Base-by-base conservation (phyloP, 2,797 vertebrate species). In the Pyrocephalus nanus region DNA sequence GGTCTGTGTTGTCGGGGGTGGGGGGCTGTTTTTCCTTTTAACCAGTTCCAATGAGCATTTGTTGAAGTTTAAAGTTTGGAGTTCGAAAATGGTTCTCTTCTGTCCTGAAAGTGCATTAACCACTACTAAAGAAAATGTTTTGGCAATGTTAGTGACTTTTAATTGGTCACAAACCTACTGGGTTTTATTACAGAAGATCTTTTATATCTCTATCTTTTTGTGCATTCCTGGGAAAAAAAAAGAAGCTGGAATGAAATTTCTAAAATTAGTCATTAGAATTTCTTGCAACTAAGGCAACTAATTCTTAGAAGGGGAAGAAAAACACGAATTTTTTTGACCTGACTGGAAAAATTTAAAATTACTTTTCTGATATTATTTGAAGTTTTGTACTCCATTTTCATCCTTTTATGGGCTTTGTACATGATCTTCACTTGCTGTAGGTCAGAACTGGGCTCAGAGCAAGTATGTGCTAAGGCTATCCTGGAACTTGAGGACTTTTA, bases 61-160 rank as follows among this genome's bases (percentile, higher is more conserved):
- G 84, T 88, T 94, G 87, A 87, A 91, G 45, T 93, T 88, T 94
- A 84, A 97, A 96, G 20, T 90, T 75, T 82, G 93, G 88, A 77
- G 25, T 96, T 88, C 94, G 84, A 95, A 96, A 96, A 74, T 91
- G 92, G 57, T 93, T 97, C 57, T 93, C 25, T 92, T 96, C 76
- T 95, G 34, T 79, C 53, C 79, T 96, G 57, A 89, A 95, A 95
- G 84, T 90, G 30, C 64, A 87, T 96, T 96, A 85, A 66, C 82
- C 8, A 4, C 38, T 81, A 18, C 8, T 20, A 72, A 72, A 76
- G 53, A 61, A 90, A 73, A 91, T 54, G 40, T 58, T 93, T 69
- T 77, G 55, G 29, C 45, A 30, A n/a, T 65, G 45, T 66, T 86
- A 70, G 30, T 66, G 69, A 75, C 40, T 86, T 77, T n/a, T 62